Evolutionary conservation across 2,888 invertebrate genomes (phyloP).

Genomic region (Perizoma affinitatum): DNA sequence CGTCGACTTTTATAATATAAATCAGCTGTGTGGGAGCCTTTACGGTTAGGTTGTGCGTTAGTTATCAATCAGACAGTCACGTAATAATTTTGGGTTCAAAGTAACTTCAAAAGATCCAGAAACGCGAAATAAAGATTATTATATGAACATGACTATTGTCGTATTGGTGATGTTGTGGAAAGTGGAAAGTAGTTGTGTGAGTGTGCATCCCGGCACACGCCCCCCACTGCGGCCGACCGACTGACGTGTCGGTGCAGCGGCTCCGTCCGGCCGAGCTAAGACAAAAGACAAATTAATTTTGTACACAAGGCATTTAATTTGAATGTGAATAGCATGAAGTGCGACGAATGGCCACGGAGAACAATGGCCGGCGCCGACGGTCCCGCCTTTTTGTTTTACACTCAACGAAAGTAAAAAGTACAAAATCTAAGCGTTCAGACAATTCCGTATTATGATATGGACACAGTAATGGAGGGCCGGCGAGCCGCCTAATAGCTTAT

Average conservation of each 20-base stretch:
- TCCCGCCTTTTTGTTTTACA: constrained; percentile 78
- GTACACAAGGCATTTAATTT: constrained; percentile 84
- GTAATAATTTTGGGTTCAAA: no score
- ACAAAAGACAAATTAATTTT: constrained; percentile 85
- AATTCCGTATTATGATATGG: constrained; percentile 83
- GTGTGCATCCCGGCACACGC: constrained; percentile 38
- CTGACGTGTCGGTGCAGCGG: constrained; percentile 66
- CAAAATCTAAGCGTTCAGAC: constrained; percentile 78
- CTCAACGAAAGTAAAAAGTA: constrained; percentile 77
- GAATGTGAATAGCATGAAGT: constrained; percentile 84
- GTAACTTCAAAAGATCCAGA: no score
- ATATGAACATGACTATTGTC: no score
- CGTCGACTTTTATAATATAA: no score
- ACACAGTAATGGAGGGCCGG: constrained; percentile 79
- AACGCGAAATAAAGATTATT: no score
- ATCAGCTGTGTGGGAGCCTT: no score
- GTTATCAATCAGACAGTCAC: no score
- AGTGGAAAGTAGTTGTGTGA: neutral
- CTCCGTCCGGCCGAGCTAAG: constrained; percentile 64
- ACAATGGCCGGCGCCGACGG: constrained; percentile 82
- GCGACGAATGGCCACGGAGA: constrained; percentile 82
- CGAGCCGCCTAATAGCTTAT: constrained; percentile 80
- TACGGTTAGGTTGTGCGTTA: no score
- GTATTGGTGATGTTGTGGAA: no score
- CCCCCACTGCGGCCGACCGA: constrained; percentile 63